Evolutionary conservation across 2,888 invertebrate species (phyloP).

Genomic region (Enoplolaimus lenunculus): DNA sequence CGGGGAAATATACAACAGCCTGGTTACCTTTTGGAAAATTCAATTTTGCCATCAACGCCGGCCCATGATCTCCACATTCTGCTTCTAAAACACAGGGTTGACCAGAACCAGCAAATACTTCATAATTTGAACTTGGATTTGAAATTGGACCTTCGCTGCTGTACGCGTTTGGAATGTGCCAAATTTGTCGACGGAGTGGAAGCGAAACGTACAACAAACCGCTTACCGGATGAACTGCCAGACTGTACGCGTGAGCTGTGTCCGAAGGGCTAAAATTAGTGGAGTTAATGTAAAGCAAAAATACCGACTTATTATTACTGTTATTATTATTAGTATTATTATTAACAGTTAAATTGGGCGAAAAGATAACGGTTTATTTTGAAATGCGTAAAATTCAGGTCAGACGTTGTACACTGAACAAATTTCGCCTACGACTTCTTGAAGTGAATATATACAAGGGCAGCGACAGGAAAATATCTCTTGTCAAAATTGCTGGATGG

Average conservation of each 20-base stretch:
- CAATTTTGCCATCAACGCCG: slow-evolving; percentile 73
- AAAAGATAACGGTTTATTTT: not conserved
- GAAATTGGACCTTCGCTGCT: slow-evolving; percentile 18
- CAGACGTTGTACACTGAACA: too few species aligned
- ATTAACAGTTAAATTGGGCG: too few species aligned
- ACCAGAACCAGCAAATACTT: slow-evolving; percentile 82
- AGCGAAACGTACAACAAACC: slow-evolving; percentile 89
- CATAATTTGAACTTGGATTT: slow-evolving; percentile 57
- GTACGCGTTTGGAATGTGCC: slow-evolving; percentile 18
- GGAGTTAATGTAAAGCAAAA: too few species aligned
- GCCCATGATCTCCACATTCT: slow-evolving; percentile 87
- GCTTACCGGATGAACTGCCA: slow-evolving; percentile 87
- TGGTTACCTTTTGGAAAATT: slow-evolving; percentile 75
- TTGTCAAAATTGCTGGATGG: too few species aligned
- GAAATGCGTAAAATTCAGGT: too few species aligned
- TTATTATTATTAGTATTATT: too few species aligned
- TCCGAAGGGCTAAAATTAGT: slow-evolving; percentile 63
- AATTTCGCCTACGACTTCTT: too few species aligned
- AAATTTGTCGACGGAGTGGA: slow-evolving; percentile 77
- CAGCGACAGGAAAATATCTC: too few species aligned
- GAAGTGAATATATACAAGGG: too few species aligned
- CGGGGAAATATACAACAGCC: too few species aligned
- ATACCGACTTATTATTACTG: not conserved
- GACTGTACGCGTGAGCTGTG: slow-evolving; percentile 88
- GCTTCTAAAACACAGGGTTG: slow-evolving; percentile 77